A percentile compares a stretch with the other conserved stretches of the same genome.
Evolutionary conservation across 2,797 vertebrate genomes (phyloP).

Genomic region (Lepus oiostolus): DNA sequence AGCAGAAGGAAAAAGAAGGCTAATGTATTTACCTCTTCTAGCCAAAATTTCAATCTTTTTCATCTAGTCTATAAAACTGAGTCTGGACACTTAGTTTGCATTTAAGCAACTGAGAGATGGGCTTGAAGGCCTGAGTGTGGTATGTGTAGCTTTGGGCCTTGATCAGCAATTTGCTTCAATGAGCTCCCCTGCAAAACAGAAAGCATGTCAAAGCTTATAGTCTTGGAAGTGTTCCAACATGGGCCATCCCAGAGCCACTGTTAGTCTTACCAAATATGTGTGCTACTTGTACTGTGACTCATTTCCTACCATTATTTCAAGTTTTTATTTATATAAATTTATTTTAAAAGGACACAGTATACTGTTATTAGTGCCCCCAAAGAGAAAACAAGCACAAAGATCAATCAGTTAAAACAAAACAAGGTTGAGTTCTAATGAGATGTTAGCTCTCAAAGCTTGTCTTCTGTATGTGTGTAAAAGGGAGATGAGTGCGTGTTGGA

Average conservation of each 20-base stretch:
- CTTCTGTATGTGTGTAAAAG: not conserved
- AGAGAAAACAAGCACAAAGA: constrained; percentile 39
- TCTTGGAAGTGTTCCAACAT: not conserved
- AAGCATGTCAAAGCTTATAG: not conserved
- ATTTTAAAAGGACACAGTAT: constrained; percentile 42
- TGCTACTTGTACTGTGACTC: not conserved
- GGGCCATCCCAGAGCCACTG: not conserved
- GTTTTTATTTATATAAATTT: constrained; percentile 42
- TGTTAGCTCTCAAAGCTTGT: not conserved
- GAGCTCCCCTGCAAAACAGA: not conserved
- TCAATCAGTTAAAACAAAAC: constrained; percentile 20
- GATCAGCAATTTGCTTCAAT: not conserved
- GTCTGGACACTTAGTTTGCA: not conserved
- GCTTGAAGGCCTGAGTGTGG: not conserved
- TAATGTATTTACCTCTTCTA: not conserved
- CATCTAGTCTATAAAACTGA: not conserved
- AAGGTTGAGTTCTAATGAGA: not conserved
- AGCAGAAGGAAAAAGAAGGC: not conserved
- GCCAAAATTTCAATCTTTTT: not conserved
- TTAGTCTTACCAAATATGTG: not conserved
- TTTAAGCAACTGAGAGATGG: not conserved
- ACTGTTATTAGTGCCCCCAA: not conserved
- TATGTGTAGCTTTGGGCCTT: not conserved
- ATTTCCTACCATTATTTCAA: not conserved
- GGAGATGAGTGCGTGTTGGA: not conserved